phyloP scores from a whole-genome alignment of 1,140 invertebrate genomes.

The Macrocentrus cingulum region DNA sequence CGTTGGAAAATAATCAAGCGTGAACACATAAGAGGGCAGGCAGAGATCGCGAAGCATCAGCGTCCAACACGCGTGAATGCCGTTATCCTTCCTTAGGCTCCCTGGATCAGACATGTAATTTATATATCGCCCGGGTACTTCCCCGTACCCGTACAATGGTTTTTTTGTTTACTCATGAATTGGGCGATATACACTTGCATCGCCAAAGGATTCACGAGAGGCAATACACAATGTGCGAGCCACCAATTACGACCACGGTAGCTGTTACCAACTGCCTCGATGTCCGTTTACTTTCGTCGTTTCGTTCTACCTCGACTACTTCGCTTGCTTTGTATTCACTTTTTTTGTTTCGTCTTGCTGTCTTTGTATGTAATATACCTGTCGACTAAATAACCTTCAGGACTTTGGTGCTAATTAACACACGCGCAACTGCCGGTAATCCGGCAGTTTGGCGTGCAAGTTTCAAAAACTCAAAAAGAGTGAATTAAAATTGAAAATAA shows the following conservation, averaged over 20 bases:
- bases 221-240: constrained; percentile 31
- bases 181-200: neutral
- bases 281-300: constrained; percentile 21
- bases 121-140: constrained; percentile 43
- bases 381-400: constrained; percentile 1
- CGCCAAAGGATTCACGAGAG: constrained; percentile 11
- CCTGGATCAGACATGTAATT: constrained; percentile 46
- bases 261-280: constrained; percentile 29
- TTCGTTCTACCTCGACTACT: constrained; percentile 5
- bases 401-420: no score
- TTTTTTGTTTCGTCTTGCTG: neutral
- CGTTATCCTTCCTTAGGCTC: constrained; percentile 40
- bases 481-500: no score
- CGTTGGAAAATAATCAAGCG: no score
- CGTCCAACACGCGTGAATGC: constrained; percentile 29
- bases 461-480: no score
- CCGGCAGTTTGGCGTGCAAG: no score
- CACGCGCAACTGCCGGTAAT: no score
- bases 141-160: neutral
- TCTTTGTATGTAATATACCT: neutral
- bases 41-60: constrained; percentile 8
- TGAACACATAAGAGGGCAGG: no score
- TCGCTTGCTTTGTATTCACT: neutral
- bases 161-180: no score
- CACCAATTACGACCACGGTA: constrained; percentile 43